Evolutionary conservation across 2,888 invertebrate species (phyloP), one percentile per base, ranked within the genome.

Genomic region (Strigamia crassipes): DNA sequence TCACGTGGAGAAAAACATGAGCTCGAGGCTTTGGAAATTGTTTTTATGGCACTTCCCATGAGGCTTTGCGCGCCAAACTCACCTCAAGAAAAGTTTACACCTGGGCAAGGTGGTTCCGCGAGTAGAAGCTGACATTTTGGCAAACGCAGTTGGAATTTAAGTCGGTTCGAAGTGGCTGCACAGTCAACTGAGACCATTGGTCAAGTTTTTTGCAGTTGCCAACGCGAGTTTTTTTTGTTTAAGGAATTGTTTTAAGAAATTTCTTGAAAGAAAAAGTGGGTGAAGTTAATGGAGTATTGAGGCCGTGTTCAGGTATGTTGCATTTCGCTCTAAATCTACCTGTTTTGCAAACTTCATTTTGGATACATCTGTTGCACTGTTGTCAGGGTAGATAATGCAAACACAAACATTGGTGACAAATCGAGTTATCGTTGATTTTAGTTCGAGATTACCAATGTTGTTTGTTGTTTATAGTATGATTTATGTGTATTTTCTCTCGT

Each of bases 211-310:
- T 6, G 38, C 6, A 6, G 6, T 38, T 6, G 38, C 6, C 38
- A 38, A 6, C 38, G 10, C 6, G 3, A 15, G 5, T 66, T 12
- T 21, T 23, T 0, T n/a, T 66, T 12, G 1, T 23, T 0, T n/a
- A 15, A 3, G n/a, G 1, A 27, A 12, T 56, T 4, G 0, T 38
- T 73, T 38, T 73, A 31, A 27, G 23, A 15, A 15, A 27, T 73
- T 73, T 73, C 73, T 73, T 27, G n/a, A 56, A 27, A 18, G 73
- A 73, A 38, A 38, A 73, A 73, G 73, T 31, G 3, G 73, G 73
- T 31, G 27, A 73, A 73, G 73, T 73, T 73, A 73, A 73, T 73
- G 73, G 73, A 73, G 73, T 73, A 73, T 73, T 73, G 31, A 73
- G 27, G 13, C 31, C 23, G 73, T 73, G 73, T n/a, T 73, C 73